Evolutionary conservation across 2,888 invertebrate species (phyloP).

Genomic region (Meteorus cinctellus): DNA sequence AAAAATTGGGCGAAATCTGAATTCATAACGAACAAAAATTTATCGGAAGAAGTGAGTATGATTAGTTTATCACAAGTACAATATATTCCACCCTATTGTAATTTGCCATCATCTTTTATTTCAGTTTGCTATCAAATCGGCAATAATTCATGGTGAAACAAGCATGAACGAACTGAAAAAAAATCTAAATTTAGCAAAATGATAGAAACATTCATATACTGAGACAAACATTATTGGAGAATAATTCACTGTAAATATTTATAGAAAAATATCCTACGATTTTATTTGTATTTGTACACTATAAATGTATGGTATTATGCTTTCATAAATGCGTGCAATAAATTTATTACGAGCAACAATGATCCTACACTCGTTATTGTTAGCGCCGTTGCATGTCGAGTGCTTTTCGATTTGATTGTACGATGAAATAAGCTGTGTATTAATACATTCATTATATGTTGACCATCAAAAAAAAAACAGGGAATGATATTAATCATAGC

Average conservation of each 20-base stretch:
- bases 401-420: conserved; percentile 75
- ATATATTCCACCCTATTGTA: background rate
- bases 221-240: conserved; percentile 24
- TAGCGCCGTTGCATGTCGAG: conserved; percentile 79
- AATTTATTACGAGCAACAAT: conserved; percentile 79
- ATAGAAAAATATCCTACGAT: conserved; percentile 42
- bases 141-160: conserved; percentile 82
- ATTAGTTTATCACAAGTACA: background rate
- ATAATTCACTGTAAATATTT: conserved; percentile 44
- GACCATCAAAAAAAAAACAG: conserved; percentile 94
- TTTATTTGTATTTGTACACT: conserved; percentile 44
- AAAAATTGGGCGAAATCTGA: conserved; percentile 84
- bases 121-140: conserved; percentile 79
- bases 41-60: conserved; percentile 79
- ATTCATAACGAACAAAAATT: conserved; percentile 82
- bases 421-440: conserved; percentile 77
- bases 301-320: conserved; percentile 61
- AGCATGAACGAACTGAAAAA: conserved; percentile 81
- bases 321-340: conserved; percentile 77
- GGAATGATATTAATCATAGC: conserved; percentile 94
- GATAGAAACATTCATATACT: conserved; percentile 48
- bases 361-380: conserved; percentile 85
- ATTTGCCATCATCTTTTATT: conserved; percentile 43
- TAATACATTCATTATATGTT: conserved; percentile 86
- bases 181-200: conserved; percentile 78